Conservation (phyloP, 1,140 invertebrate genomes). For the Caligus rogercresseyi region DNA sequence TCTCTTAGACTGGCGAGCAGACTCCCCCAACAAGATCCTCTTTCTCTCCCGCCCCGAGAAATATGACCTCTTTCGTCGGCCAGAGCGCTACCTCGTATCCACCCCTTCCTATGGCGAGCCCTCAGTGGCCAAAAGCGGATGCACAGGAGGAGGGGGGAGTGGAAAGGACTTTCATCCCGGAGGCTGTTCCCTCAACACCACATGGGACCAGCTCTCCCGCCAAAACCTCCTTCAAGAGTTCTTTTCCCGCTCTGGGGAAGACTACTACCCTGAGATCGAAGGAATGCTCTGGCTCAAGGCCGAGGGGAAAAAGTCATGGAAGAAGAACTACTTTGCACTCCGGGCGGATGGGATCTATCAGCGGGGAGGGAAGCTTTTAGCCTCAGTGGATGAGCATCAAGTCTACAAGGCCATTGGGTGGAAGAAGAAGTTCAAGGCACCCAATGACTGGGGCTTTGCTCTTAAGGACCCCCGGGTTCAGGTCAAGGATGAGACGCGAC, state of each 20-base stretch:
- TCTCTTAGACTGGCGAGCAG: constrained; percentile 81
- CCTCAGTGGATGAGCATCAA: constrained; percentile 24
- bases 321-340: constrained; percentile 81
- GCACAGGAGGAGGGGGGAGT: not conserved
- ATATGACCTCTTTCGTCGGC: constrained; percentile 63
- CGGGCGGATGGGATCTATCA: constrained; percentile 84
- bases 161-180: not conserved
- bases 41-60: constrained; percentile 83
- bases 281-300: constrained; percentile 86
- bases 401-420: constrained; percentile 80
- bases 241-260: constrained; percentile 33
- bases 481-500: constrained; percentile 60
- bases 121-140: not conserved
- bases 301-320: constrained; percentile 96
- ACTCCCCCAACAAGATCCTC: constrained; percentile 84
- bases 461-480: constrained; percentile 86
- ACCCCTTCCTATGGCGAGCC: not conserved
- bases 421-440: constrained; percentile 95
- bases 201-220: constrained; percentile 6
- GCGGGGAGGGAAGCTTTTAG: constrained; percentile 53
- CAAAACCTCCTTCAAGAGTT: constrained; percentile 36
- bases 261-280: constrained; percentile 54
- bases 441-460: constrained; percentile 85
- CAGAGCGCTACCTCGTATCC: constrained; percentile 50
- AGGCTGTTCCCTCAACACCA: not conserved